These are phyloP conservation scores for Belonocnema kinseyi DNA, from an alignment of 1,140 invertebrate species.

Conservation along the genomic window DNA sequence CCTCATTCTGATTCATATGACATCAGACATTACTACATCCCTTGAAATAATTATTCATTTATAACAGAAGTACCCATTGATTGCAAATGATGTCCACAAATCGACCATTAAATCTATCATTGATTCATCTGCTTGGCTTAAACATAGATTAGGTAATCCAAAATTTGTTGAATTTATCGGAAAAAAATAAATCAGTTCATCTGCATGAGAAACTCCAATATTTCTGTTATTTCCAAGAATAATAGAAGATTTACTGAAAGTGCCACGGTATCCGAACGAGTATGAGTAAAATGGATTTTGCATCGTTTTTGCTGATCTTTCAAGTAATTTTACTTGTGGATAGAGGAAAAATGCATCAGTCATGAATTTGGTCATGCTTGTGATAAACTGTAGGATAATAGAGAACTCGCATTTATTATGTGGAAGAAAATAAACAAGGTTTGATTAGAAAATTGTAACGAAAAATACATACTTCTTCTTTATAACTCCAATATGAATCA, in stretches of 20 bases:
- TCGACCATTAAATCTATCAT: conserved; percentile 9
- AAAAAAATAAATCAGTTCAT: conserved; percentile 2
- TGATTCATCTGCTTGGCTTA: not conserved
- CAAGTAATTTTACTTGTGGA: conserved; percentile 23
- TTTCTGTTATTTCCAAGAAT: not conserved
- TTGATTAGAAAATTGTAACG: not conserved
- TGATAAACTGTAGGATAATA: conserved; percentile 21
- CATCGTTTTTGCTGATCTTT: not conserved
- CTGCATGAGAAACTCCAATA: not conserved
- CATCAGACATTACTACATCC: no score
- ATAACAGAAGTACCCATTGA: not conserved
- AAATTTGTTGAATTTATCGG: not conserved
- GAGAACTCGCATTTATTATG: no score
- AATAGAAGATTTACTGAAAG: not conserved
- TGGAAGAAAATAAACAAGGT: conserved; percentile 29
- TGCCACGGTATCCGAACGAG: not conserved
- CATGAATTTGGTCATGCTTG: conserved; percentile 35
- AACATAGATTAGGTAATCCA: not conserved
- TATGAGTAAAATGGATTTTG: not conserved
- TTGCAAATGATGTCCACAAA: not conserved
- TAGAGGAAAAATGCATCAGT: conserved; percentile 39
- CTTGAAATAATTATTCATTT: not conserved
- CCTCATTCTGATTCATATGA: no score
- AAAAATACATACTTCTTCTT: conserved; percentile 37
- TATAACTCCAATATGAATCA: conserved; percentile 30